Percentiles rank a stretch among this genome's conserved stretches.
These are phyloP conservation scores for Dryococelus australis DNA, from an alignment of 2,888 invertebrate genomes.

Conservation along the genomic window DNA sequence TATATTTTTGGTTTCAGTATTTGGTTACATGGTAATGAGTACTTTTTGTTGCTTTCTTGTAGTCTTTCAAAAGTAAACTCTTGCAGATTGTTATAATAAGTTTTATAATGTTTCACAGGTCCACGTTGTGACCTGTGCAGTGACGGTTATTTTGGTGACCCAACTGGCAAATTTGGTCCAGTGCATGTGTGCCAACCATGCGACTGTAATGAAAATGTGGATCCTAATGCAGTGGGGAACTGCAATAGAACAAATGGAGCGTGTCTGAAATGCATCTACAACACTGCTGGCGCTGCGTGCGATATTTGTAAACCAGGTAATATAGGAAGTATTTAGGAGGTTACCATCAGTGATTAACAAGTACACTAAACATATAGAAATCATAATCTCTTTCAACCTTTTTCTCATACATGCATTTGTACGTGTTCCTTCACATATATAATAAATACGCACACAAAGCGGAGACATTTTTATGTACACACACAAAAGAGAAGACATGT, in stretches of 20 bases:
- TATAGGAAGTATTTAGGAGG: conserved; percentile 11
- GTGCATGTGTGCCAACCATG: conserved; percentile 83
- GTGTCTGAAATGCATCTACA: conserved; percentile 96
- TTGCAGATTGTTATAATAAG: not conserved
- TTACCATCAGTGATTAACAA: not conserved
- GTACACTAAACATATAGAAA: not conserved
- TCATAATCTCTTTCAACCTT: not conserved
- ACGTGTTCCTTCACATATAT: too few relatives aligned
- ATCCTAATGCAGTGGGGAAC: conserved; percentile 95
- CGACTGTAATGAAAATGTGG: conserved; percentile 93
- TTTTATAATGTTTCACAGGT: conserved; percentile 61
- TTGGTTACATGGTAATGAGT: too few relatives aligned
- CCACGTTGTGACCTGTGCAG: conserved; percentile 91
- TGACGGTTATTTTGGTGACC: conserved; percentile 95
- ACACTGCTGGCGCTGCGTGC: conserved; percentile 91
- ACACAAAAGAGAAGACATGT: too few relatives aligned
- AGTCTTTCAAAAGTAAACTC: not conserved
- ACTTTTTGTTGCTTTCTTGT: too few relatives aligned
- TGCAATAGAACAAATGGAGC: conserved; percentile 96
- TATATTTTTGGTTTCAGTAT: too few relatives aligned
- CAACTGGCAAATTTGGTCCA: conserved; percentile 71
- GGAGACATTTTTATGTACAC: too few relatives aligned
- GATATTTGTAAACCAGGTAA: conserved; percentile 89
- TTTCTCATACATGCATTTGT: not conserved
- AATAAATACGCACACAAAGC: too few relatives aligned